Percentiles rank a stretch among this genome's conserved stretches.
Evolutionary conservation across 2,888 invertebrate species (phyloP).

Genomic region (Scaptomyza polygonia): DNA sequence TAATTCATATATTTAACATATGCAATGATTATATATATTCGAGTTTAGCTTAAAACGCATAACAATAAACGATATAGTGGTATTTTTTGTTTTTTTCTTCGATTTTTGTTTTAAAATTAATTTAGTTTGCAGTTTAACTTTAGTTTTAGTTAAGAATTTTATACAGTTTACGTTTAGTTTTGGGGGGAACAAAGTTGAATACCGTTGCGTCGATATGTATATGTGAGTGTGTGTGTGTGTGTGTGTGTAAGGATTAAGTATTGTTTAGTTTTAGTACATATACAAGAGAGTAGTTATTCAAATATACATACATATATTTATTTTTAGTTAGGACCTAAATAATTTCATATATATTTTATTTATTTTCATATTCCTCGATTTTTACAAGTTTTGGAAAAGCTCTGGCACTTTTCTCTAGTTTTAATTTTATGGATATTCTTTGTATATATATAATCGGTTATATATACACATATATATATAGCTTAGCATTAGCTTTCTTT

Average conservation of each 20-base stretch:
- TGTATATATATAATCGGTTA: conserved; percentile 7
- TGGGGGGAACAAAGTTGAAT: conserved; percentile 60
- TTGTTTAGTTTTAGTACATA: conserved; percentile 52
- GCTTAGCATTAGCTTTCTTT: conserved; percentile 67
- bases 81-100: too few species aligned
- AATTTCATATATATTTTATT: conserved; percentile 62
- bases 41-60: conserved; percentile 75
- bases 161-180: conserved; percentile 64
- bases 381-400: conserved; percentile 56
- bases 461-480: conserved; percentile 41
- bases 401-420: conserved; percentile 24
- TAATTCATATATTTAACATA: conserved; percentile 58
- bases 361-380: conserved; percentile 18
- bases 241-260: conserved; percentile 12
- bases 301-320: conserved; percentile 13
- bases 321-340: conserved; percentile 32
- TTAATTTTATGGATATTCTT: conserved; percentile 7
- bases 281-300: conserved; percentile 55
- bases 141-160: conserved; percentile 42
- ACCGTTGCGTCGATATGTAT: conserved; percentile 54
- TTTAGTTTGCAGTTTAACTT: conserved; percentile 7
- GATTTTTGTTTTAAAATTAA: conserved; percentile 16
- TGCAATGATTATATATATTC: conserved; percentile 62
- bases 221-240: conserved; percentile 15
- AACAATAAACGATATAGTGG: conserved; percentile 72